These are phyloP conservation scores for Dimorphilus gyrociliatus DNA, from an alignment of 2,888 invertebrate species.

Conservation along the genomic window DNA sequence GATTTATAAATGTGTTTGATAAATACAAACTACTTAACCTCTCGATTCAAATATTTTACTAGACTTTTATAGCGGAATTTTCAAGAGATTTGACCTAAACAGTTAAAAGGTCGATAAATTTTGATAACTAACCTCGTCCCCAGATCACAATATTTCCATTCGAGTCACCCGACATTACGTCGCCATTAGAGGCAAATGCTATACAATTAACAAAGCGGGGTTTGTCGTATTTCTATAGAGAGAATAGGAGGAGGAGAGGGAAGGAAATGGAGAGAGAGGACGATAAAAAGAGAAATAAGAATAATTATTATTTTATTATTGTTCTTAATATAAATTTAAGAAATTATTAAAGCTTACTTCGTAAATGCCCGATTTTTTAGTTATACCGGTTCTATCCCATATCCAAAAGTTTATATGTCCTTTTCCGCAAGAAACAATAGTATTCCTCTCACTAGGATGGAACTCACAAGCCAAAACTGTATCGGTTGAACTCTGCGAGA, in stretches of 20 bases:
- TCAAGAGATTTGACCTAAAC: too few species aligned
- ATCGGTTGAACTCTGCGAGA: constrained; percentile 67
- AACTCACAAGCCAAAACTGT: constrained; percentile 77
- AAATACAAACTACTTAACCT: too few species aligned
- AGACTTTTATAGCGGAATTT: too few species aligned
- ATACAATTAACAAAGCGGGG: constrained; percentile 80
- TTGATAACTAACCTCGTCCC: constrained; percentile 58
- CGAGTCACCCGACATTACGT: constrained; percentile 75
- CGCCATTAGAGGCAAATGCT: constrained; percentile 67
- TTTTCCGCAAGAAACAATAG: constrained; percentile 76
- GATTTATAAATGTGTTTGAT: too few species aligned
- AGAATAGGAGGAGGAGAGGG: too few species aligned
- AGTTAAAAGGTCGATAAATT: too few species aligned
- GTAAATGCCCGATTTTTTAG: constrained; percentile 71
- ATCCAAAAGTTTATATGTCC: constrained; percentile 81
- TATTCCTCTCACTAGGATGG: constrained; percentile 71
- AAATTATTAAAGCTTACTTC: constrained; percentile 46
- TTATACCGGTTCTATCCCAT: constrained; percentile 62
- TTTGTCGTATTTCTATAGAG: constrained; percentile 62
- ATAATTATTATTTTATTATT: too few species aligned
- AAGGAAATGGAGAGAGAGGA: too few species aligned
- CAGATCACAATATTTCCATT: constrained; percentile 76
- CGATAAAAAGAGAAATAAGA: too few species aligned
- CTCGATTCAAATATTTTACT: too few species aligned
- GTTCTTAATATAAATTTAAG: too few species aligned